These are phyloP conservation scores for Ara ararauna DNA, from an alignment of 2,797 vertebrate species.

Conservation along the genomic window DNA sequence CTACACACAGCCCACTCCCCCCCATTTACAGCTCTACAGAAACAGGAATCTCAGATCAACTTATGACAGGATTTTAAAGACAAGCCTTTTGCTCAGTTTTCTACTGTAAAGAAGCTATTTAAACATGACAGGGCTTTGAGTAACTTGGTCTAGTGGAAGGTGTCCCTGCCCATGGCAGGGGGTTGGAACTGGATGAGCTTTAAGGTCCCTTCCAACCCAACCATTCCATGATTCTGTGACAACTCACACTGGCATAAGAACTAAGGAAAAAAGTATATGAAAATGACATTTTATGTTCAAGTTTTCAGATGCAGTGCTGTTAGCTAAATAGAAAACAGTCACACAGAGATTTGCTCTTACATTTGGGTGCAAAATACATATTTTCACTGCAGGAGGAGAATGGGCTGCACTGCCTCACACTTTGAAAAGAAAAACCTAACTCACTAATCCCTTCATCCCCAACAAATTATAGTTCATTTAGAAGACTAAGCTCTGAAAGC, in stretches of 20 bases:
- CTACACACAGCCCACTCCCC: neutral
- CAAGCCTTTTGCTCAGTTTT: neutral
- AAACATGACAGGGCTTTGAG: neutral
- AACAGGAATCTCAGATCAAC: neutral
- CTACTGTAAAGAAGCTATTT: neutral
- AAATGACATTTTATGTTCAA: neutral
- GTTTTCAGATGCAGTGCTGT: neutral
- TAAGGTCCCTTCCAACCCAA: neutral
- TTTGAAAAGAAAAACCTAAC: neutral
- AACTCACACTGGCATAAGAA: neutral
- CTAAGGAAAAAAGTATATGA: accelerated
- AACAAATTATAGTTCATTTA: neutral
- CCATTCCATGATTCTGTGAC: neutral
- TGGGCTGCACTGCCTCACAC: neutral
- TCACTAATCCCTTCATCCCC: neutral
- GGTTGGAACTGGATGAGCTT: neutral
- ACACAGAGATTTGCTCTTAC: neutral
- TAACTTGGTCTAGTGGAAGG: neutral
- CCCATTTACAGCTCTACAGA: neutral
- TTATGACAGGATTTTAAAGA: neutral
- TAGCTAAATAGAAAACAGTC: neutral
- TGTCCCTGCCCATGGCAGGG: neutral
- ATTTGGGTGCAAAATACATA: neutral
- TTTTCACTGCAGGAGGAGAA: neutral
- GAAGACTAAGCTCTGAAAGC: neutral